A percentile compares a stretch with the other conserved stretches of the same genome.
These are phyloP conservation scores for Tachypleus tridentatus DNA, from an alignment of 1,140 invertebrate genomes.

Conservation along the genomic window DNA sequence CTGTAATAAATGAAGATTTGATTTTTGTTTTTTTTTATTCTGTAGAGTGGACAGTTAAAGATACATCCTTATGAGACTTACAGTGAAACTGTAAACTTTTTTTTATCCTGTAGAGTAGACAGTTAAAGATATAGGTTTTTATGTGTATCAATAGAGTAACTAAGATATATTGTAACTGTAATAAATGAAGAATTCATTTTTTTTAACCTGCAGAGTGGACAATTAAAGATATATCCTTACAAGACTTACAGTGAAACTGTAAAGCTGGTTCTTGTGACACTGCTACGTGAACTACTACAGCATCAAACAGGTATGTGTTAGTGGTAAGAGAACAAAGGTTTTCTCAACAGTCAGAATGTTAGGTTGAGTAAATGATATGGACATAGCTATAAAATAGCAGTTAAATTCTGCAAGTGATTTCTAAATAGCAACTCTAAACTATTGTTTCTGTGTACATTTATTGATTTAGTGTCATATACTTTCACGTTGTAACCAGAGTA, in stretches of 20 bases:
- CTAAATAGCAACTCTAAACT: no score
- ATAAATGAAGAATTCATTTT: neutral
- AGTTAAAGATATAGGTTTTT: neutral
- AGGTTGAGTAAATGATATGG: no score
- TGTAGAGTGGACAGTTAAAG: constrained; percentile 41
- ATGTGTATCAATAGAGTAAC: neutral
- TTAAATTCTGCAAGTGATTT: no score
- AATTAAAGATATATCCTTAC: constrained; percentile 65
- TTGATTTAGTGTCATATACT: no score
- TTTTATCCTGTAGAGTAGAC: constrained; percentile 2
- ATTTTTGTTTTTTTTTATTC: constrained; percentile 17
- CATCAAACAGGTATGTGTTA: constrained; percentile 52
- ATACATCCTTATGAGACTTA: constrained; percentile 81
- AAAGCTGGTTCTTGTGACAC: constrained; percentile 81
- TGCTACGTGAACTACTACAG: constrained; percentile 80
- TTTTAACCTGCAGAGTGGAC: constrained; percentile 30
- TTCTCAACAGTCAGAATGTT: no score
- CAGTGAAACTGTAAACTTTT: constrained; percentile 74
- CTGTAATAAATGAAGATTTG: no score
- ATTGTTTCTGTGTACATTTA: no score
- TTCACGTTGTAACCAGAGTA: no score
- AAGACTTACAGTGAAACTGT: constrained; percentile 88
- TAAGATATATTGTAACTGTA: neutral
- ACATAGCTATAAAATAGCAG: no score
- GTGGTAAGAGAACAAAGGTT: no score